Base-by-base conservation (phyloP, 2,113 vertebrate genomes). In the Bambusicola thoracicus region DNA sequence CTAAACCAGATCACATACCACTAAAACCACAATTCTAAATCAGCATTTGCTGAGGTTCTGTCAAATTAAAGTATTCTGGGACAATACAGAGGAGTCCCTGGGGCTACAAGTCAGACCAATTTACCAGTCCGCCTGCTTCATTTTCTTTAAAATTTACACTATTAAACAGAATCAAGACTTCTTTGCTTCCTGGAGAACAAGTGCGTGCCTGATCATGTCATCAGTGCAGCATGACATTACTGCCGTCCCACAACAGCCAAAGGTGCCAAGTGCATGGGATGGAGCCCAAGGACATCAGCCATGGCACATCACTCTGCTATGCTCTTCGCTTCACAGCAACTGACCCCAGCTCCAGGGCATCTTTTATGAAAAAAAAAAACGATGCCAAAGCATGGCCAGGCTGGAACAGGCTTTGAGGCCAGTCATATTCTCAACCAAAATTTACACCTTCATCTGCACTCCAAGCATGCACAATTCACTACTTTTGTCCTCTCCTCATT, bases 301-400 rank as follows among this genome's bases (percentile, higher is more conserved):
- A 81, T 34, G 46, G 77, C 82, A 81, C 40, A 84, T 90, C 75
- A 80, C 36, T 85, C 84, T 67, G 70, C 70, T 83, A 65, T 1
- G 1, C 72, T 88, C 69, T 93, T 82, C 40, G 56, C 40, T 81
- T 94, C 81, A 91, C 84, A 92, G 86, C n/a, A 89, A 24, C 59
- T 82, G 66, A 40, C 44, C 36, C 48, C 58, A 81, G 43, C 69
- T 90, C 43, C 58, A 69, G 53, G 87, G 25, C 44, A 72, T 75
- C 46, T 49, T 78, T 81, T 67, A 55, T 53, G 59, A 95, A 85
- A 95, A 94, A 85, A 95, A 94, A 67, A 11, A 86, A 25, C 38
- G 67, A 40, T 0, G 3, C 36, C 2, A 0, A 82, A 55, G 49
- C 55, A 59, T 30, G 19, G 48, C 44, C 77, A 82, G 41, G 38